Evolutionary conservation across 2,113 vertebrate species (phyloP).

Genomic region (Prionailurus bengalensis): DNA sequence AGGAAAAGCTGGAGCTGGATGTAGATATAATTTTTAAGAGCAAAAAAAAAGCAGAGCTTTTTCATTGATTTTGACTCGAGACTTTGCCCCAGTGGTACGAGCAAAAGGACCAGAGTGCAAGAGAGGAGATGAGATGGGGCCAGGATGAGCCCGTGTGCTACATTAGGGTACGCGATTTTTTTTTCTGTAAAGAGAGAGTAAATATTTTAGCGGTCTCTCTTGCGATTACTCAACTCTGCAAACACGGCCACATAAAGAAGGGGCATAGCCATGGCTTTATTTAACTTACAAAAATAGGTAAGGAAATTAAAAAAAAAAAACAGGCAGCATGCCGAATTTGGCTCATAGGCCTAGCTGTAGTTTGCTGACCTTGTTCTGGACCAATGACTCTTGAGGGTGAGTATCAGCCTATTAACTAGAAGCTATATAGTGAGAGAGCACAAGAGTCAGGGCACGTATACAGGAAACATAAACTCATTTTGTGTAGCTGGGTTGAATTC

Average conservation of each 20-base stretch:
- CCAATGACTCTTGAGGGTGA: background rate
- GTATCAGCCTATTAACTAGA: background rate
- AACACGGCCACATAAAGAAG: background rate
- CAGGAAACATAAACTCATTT: background rate
- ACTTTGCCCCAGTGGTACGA: background rate
- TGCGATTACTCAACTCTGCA: background rate
- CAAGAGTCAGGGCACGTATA: background rate
- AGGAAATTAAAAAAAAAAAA: background rate
- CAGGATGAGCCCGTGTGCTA: background rate
- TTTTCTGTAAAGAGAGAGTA: background rate
- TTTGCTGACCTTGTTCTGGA: background rate
- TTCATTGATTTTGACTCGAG: slow-evolving; percentile 13
- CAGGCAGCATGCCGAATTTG: background rate
- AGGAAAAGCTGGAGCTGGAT: background rate
- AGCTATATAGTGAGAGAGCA: background rate
- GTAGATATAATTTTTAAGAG: background rate
- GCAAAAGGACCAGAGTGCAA: background rate
- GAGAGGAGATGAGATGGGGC: background rate
- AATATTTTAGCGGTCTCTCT: background rate
- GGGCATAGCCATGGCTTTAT: background rate
- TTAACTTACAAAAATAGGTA: background rate
- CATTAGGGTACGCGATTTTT: background rate
- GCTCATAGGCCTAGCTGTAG: background rate
- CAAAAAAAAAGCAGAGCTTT: background rate
- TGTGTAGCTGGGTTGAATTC: background rate